A percentile compares a stretch with the other conserved stretches of the same genome.
Conservation (phyloP, 2,888 invertebrate species). For the Drosophila barbarae region DNA sequence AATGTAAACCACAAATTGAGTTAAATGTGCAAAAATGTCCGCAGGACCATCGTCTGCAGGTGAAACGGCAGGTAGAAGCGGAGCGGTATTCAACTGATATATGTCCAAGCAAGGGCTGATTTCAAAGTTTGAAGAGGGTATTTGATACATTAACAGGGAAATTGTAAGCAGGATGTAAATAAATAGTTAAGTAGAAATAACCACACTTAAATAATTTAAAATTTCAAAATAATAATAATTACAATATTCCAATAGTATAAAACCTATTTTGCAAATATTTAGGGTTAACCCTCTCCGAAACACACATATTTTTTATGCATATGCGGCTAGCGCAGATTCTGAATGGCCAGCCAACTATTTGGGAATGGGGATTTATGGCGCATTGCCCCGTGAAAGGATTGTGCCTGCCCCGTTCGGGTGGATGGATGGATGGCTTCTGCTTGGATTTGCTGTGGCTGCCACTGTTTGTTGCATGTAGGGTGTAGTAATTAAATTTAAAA, state of each 20-base stretch:
- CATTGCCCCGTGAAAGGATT: slow-evolving; percentile 55
- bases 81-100: slow-evolving; percentile 19
- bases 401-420: slow-evolving; percentile 36
- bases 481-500: slow-evolving; percentile 71
- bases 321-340: slow-evolving; percentile 47
- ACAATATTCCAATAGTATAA: too few species aligned
- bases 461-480: slow-evolving; percentile 46
- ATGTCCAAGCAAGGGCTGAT: slow-evolving; percentile 30
- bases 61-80: slow-evolving; percentile 10
- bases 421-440: slow-evolving; percentile 42
- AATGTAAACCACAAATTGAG: slow-evolving; percentile 75
- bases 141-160: background rate
- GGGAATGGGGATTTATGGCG: slow-evolving; percentile 56
- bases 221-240: background rate
- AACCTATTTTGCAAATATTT: background rate
- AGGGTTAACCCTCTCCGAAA: slow-evolving; percentile 28
- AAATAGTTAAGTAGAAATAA: background rate
- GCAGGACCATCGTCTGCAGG: slow-evolving; percentile 36
- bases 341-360: slow-evolving; percentile 65
- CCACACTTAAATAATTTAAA: accelerated
- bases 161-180: background rate
- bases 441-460: slow-evolving; percentile 56
- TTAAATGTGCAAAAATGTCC: slow-evolving; percentile 66
- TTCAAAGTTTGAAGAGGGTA: slow-evolving; percentile 1
- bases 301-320: slow-evolving; percentile 32